Evolutionary conservation across 2,797 vertebrate genomes (phyloP).

Genomic region (Sebastes umbrosus): DNA sequence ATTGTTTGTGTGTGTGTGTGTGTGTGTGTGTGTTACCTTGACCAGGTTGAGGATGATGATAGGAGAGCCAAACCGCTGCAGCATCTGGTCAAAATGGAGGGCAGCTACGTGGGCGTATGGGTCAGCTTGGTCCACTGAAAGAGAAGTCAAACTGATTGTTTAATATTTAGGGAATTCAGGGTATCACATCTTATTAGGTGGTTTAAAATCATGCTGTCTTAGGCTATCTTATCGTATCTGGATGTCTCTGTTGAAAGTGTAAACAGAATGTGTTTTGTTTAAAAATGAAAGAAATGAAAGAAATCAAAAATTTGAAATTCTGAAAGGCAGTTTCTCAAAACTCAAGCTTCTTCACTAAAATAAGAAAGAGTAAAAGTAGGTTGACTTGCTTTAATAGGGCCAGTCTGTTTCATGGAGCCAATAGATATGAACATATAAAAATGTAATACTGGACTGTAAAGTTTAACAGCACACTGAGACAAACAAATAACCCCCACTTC

Average conservation of each 20-base stretch:
- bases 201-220: not conserved
- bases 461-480: not conserved
- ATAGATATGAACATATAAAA: not conserved
- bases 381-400: not conserved
- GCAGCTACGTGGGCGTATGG: conserved; percentile 93
- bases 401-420: not conserved
- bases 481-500: not conserved
- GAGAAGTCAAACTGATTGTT: not conserved
- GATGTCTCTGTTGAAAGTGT: not conserved
- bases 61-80: conserved; percentile 97
- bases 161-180: not conserved
- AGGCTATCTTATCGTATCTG: too few species aligned
- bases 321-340: not conserved
- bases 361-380: not conserved
- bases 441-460: not conserved
- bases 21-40: conserved; percentile 82
- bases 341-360: not conserved
- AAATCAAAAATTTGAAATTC: not conserved
- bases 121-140: conserved; percentile 96
- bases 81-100: conserved; percentile 98
- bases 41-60: conserved; percentile 99
- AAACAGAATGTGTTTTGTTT: not conserved
- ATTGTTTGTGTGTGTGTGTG: not conserved
- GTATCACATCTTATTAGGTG: not conserved
- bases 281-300: not conserved